These are phyloP conservation scores for Nomada lathburiana DNA, from an alignment of 2,888 invertebrate genomes.

Conservation along the genomic window DNA sequence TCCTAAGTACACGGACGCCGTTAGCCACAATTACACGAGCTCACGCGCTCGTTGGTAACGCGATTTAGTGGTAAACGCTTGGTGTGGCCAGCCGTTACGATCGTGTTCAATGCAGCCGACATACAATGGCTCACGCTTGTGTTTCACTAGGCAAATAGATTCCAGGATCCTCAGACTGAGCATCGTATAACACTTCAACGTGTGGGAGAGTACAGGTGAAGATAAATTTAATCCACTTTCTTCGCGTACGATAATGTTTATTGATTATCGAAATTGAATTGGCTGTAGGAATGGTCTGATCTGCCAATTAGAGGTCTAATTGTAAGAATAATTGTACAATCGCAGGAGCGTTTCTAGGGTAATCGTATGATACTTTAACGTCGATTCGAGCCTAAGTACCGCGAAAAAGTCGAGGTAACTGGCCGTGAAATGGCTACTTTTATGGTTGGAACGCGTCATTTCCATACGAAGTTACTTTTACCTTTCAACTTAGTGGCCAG, in stretches of 20 bases:
- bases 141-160: constrained; percentile 50
- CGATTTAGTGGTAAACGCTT: constrained; percentile 62
- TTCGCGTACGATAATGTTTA: too few relatives aligned
- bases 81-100: constrained; percentile 39
- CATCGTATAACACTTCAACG: neutral
- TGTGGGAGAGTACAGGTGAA: neutral
- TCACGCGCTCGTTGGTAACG: constrained; percentile 33
- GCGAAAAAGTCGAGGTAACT: constrained; percentile 16
- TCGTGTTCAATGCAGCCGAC: constrained; percentile 40
- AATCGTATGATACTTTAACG: neutral
- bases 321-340: neutral
- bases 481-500: constrained; percentile 32
- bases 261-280: too few relatives aligned
- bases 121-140: constrained; percentile 41
- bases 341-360: neutral
- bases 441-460: constrained; percentile 46
- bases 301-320: too few relatives aligned
- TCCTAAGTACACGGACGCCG: constrained; percentile 11
- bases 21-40: constrained; percentile 32
- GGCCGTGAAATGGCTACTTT: constrained; percentile 40
- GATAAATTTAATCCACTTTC: neutral
- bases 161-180: constrained; percentile 17
- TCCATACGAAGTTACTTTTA: constrained; percentile 31
- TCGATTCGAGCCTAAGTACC: neutral
- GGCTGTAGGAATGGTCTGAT: too few relatives aligned